Evolutionary conservation across 2,113 vertebrate genomes (phyloP).

Genomic region (Cephalopholis sonnerati): DNA sequence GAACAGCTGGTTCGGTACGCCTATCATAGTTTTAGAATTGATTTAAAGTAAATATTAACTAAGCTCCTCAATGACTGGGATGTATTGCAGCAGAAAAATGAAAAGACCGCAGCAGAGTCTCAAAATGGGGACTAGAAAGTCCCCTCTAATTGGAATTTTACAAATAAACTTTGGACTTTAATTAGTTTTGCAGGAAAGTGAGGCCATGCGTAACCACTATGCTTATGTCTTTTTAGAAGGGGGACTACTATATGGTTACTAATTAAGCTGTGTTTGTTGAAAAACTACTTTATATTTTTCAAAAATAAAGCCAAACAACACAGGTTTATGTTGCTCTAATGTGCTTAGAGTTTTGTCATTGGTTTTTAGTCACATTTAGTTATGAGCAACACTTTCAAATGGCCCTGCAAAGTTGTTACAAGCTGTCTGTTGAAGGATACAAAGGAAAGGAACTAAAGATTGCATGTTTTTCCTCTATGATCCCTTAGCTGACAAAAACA

Average conservation of each 20-base stretch:
- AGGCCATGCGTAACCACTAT: background rate
- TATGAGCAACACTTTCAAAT: background rate
- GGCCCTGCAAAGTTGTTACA: background rate
- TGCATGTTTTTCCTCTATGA: background rate
- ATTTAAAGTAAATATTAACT: conserved; percentile 7
- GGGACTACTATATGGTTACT: background rate
- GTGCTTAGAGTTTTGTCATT: background rate
- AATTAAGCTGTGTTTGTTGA: background rate
- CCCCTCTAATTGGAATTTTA: conserved; percentile 22
- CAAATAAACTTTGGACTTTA: conserved; percentile 8
- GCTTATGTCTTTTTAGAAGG: background rate
- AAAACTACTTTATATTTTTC: background rate
- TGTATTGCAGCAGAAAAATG: background rate
- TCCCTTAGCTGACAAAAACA: background rate
- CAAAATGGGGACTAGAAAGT: background rate
- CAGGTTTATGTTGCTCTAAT: background rate
- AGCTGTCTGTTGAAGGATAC: background rate
- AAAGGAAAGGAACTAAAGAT: background rate
- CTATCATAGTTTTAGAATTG: background rate
- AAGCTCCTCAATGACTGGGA: background rate
- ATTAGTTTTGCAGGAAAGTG: conserved; percentile 17
- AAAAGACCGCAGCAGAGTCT: background rate
- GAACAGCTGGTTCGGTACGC: background rate
- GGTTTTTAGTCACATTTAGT: background rate
- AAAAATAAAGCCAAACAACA: background rate